phyloP scores from a whole-genome alignment of 2,888 invertebrate genomes.

The Lypha dubia region DNA sequence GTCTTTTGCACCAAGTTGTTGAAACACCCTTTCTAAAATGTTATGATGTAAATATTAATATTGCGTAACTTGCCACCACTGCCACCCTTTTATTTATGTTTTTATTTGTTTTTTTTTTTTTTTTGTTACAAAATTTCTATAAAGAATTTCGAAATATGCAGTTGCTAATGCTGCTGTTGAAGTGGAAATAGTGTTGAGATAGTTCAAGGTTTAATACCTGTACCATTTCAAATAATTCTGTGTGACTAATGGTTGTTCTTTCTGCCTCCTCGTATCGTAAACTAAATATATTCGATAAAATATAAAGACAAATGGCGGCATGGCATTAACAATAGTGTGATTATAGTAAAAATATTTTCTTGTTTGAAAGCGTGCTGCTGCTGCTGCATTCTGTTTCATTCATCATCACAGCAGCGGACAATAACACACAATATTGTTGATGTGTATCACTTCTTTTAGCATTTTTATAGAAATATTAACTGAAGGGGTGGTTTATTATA shows the following conservation, averaged over 20 bases:
- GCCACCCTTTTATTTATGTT: constrained; percentile 26
- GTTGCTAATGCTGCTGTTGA: constrained; percentile 17
- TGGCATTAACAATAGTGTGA: not conserved
- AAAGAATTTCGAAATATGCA: constrained; percentile 7
- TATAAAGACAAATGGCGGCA: constrained; percentile 17
- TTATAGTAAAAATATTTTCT: not conserved
- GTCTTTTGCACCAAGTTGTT: not conserved
- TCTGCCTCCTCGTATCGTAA: not conserved
- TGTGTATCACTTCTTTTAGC: constrained; percentile 10
- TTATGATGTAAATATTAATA: not conserved
- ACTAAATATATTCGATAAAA: constrained; percentile 8
- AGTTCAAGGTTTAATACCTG: constrained; percentile 55
- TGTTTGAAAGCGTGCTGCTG: constrained; percentile 32
- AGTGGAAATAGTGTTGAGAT: constrained; percentile 48
- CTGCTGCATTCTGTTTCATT: constrained; percentile 37
- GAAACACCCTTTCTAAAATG: constrained; percentile 8
- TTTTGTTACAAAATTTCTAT: constrained; percentile 1
- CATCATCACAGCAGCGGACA: constrained; percentile 5
- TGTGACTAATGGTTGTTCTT: not conserved
- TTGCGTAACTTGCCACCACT: constrained; percentile 17
- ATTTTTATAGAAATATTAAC: not conserved
- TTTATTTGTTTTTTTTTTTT: no score
- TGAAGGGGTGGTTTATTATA: constrained; percentile 50
- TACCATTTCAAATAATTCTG: constrained; percentile 13
- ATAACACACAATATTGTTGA: not conserved